These are phyloP conservation scores for Archips crataeganus DNA, from an alignment of 2,888 invertebrate genomes.

Conservation along the genomic window DNA sequence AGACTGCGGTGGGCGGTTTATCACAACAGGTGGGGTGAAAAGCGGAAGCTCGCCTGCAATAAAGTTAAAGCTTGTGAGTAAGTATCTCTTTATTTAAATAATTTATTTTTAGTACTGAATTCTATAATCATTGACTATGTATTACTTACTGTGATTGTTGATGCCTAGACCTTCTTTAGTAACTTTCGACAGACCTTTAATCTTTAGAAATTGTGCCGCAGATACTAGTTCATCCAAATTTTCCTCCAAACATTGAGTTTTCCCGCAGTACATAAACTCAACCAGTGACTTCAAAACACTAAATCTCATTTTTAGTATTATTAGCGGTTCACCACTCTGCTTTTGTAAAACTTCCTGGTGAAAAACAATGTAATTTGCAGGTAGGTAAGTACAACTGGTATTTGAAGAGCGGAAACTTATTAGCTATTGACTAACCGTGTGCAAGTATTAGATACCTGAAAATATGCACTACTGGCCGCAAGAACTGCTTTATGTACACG, in stretches of 20 bases:
- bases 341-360: constrained; percentile 87
- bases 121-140: not conserved
- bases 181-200: constrained; percentile 85
- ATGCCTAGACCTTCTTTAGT: constrained; percentile 83
- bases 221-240: constrained; percentile 89
- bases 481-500: constrained; percentile 91
- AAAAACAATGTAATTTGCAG: constrained; percentile 9
- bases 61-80: not conserved
- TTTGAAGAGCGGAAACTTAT: not conserved
- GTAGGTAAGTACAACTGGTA: not conserved
- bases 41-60: constrained; percentile 74
- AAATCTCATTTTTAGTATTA: constrained; percentile 89
- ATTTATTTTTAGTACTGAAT: not conserved
- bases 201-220: constrained; percentile 90
- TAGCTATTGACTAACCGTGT: not conserved
- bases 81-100: not conserved
- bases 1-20: constrained; percentile 78
- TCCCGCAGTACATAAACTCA: constrained; percentile 92
- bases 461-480: constrained; percentile 90
- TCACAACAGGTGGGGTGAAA: constrained; percentile 80
- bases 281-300: constrained; percentile 89
- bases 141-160: constrained; percentile 71
- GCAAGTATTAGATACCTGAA: constrained; percentile 84
- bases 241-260: constrained; percentile 89
- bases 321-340: constrained; percentile 84